Evolutionary conservation across 2,888 invertebrate genomes (phyloP).

Genomic region (Dascillus cervinus): DNA sequence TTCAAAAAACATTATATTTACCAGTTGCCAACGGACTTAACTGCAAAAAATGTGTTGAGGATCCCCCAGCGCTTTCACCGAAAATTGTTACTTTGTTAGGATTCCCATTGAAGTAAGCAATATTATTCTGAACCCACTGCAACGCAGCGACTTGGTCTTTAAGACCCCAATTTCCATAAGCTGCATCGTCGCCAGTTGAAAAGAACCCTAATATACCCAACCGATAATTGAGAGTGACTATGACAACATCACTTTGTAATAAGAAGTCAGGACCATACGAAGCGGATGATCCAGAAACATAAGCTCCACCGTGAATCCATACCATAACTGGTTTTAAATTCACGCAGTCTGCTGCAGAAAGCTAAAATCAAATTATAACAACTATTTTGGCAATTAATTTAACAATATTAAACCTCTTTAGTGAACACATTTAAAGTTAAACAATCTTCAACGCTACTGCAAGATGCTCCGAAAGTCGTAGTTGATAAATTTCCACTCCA

Average conservation of each 20-base stretch:
- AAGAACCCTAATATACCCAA: conserved; percentile 7
- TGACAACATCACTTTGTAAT: conserved; percentile 3
- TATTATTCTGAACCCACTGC: conserved; percentile 8
- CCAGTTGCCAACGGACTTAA: conserved; percentile 6
- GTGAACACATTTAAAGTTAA: conserved; percentile 30
- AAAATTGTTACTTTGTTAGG: conserved; percentile 6
- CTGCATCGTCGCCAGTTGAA: too few relatives aligned
- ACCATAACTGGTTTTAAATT: conserved; percentile 5
- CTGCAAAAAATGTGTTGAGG: conserved; percentile 2
- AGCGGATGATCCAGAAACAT: conserved; percentile 4
- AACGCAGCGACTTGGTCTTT: conserved; percentile 6
- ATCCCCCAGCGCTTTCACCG: conserved; percentile 4
- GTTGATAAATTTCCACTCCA: neutral
- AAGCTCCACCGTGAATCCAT: conserved; percentile 7
- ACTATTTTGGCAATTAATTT: neutral
- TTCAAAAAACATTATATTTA: neutral
- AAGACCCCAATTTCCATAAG: conserved; percentile 3
- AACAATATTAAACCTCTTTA: conserved; percentile 12
- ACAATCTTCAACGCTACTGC: conserved; percentile 29
- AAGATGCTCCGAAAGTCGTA: neutral
- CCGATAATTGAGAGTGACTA: conserved; percentile 7
- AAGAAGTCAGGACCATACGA: conserved; percentile 4
- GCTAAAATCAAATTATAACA: neutral
- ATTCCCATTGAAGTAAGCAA: conserved; percentile 5
- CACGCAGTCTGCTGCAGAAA: neutral